Base-by-base conservation (phyloP, 1,140 invertebrate species). In the Campodea augens region DNA sequence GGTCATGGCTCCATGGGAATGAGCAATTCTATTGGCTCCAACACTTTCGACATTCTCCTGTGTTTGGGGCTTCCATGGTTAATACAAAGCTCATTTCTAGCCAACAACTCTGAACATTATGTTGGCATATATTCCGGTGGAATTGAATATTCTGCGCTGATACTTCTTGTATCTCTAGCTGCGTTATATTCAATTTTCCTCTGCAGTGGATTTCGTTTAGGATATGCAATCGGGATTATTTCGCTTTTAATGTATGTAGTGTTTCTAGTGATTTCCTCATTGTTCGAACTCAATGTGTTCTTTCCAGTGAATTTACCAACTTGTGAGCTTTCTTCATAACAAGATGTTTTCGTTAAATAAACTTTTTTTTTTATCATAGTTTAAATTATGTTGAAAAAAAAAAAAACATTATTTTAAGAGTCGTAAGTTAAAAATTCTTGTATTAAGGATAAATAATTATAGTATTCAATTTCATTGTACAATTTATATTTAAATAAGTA, bases 231-330 rank as follows among this genome's bases (percentile, higher is more conserved):
- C 24, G 85, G 84, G 41, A 63, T 77, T 27, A 72, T 77, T 38
- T 83, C 82, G 57, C 66, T 84, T 25, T 56, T 77, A 45, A 77
- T 86, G 63, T 89, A 89, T 62, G 67, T 70, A 36, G 71, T 75
- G 15, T 89, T 85, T 55, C 65, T 88, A 42, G 66, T 80, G 41
- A 64, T 88, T 49, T 82, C 84, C 37, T 76, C 76, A 44, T 69
- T 88, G 41, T 84, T 87, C 51, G 85, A 89, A 65, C 67, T 88
- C 46, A 87, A 88, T 62, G 75, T 83, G 46, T 85, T 88, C 68
- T 86, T 88, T 62, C 70, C 67, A 47, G 81, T 87, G 45, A 87
- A 88, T 65, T 62, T 84, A 46, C 81, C 82, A 44, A 79, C 81
- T 25, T 88, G 84, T 54, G 29, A n/a, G n/a, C n/a, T n/a, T n/a